phyloP scores from a whole-genome alignment of 2,888 invertebrate species.

The Stenotaenia linearis region DNA sequence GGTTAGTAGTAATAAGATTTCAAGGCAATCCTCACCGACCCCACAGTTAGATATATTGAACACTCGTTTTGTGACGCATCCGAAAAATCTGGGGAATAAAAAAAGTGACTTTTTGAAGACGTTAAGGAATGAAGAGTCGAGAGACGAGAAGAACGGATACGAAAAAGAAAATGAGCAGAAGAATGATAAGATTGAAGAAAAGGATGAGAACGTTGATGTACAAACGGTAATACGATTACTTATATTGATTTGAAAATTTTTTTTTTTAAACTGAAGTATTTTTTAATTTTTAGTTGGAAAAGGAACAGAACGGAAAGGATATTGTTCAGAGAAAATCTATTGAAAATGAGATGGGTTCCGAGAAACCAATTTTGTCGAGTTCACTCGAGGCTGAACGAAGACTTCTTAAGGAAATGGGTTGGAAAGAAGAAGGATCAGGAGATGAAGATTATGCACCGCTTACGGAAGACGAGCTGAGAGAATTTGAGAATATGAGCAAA shows the following conservation, averaged over 20 bases:
- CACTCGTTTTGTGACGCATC: slow-evolving; percentile 45
- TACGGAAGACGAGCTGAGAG: slow-evolving; percentile 48
- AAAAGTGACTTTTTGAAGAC: slow-evolving; percentile 46
- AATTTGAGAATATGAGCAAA: slow-evolving; percentile 42
- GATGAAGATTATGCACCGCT: slow-evolving; percentile 47
- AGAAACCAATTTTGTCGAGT: slow-evolving; percentile 42
- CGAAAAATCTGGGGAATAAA: slow-evolving; percentile 45
- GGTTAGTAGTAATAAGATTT: slow-evolving; percentile 26
- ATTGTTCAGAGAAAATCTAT: not conserved
- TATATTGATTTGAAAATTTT: not conserved
- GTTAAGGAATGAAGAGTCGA: slow-evolving; percentile 41
- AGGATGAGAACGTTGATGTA: not conserved
- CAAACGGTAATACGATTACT: not conserved
- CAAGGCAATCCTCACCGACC: slow-evolving; percentile 39
- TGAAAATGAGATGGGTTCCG: not conserved
- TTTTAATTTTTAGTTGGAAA: no score
- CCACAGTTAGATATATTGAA: slow-evolving; percentile 45
- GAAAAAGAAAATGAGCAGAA: not conserved
- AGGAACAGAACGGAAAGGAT: not conserved
- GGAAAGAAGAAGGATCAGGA: slow-evolving; percentile 45
- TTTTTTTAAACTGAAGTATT: not conserved
- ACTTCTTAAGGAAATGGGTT: slow-evolving; percentile 48
- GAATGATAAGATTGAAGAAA: slow-evolving; percentile 13
- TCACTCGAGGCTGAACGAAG: slow-evolving; percentile 48
- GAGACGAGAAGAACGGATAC: not conserved